Percentiles rank a stretch among this genome's conserved stretches.
These are phyloP conservation scores for Cheilosia pagana DNA, from an alignment of 2,888 invertebrate species.

Conservation along the genomic window DNA sequence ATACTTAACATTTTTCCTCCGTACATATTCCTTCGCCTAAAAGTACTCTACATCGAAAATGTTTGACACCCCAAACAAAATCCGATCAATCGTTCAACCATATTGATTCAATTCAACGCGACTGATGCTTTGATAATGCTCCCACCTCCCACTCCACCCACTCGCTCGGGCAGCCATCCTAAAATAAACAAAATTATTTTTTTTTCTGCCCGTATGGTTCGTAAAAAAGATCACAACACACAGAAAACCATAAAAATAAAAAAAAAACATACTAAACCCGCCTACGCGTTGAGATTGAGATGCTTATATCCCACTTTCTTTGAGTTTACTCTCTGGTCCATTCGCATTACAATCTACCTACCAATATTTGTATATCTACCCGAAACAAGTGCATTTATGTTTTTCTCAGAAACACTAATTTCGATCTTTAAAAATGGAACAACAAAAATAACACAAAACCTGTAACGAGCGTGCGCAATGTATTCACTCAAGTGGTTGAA, in stretches of 20 bases:
- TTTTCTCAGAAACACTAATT: slow-evolving; percentile 10
- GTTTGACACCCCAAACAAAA: neutral
- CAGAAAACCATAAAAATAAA: slow-evolving; percentile 29
- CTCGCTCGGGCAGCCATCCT: slow-evolving; percentile 11
- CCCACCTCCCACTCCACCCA: slow-evolving; percentile 15
- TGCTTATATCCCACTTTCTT: neutral
- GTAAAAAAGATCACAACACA: slow-evolving; percentile 41
- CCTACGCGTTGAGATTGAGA: neutral
- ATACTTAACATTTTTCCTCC: slow-evolving; percentile 15
- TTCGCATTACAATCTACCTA: too few relatives aligned
- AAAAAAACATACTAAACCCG: slow-evolving; percentile 15
- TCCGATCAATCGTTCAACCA: neutral
- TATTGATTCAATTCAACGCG: slow-evolving; percentile 4
- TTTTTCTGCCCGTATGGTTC: slow-evolving; percentile 18
- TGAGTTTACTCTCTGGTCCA: neutral
- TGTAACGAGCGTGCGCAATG: slow-evolving; percentile 34
- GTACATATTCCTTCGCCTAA: neutral
- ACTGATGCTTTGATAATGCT: neutral
- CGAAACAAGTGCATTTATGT: slow-evolving; percentile 24
- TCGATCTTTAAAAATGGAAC: slow-evolving; percentile 1
- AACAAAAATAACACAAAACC: neutral
- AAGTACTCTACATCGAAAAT: slow-evolving; percentile 15
- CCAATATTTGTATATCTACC: too few relatives aligned
- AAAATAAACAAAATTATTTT: slow-evolving; percentile 44
- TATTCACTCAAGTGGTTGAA: slow-evolving; percentile 63